These are phyloP conservation scores for Lordiphosa stackelbergi DNA, from an alignment of 1,140 invertebrate species.

Conservation along the genomic window DNA sequence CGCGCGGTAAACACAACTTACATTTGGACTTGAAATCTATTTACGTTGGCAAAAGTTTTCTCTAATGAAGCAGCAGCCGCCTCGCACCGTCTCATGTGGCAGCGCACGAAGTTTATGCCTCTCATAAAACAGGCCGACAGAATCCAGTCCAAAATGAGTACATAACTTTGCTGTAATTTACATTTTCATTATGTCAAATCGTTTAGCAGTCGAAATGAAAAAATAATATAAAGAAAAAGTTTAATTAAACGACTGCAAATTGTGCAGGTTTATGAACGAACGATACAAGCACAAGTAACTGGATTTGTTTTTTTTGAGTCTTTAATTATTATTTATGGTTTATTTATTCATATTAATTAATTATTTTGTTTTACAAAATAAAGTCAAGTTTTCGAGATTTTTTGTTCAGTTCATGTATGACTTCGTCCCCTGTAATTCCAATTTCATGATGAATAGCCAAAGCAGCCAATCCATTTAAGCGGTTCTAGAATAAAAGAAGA, in stretches of 20 bases:
- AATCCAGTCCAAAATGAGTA: slow-evolving; percentile 45
- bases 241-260: slow-evolving; percentile 57
- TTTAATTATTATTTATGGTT: too few species aligned
- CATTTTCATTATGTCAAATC: slow-evolving; percentile 62
- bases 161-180: slow-evolving; percentile 67
- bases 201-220: slow-evolving; percentile 30
- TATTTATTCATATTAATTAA: too few species aligned
- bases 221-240: slow-evolving; percentile 36
- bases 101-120: slow-evolving; percentile 50
- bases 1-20: slow-evolving; percentile 18
- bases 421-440: too few species aligned
- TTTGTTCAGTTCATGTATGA: too few species aligned
- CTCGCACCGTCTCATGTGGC: slow-evolving; percentile 50
- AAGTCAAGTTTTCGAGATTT: too few species aligned
- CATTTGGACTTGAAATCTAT: slow-evolving; percentile 51
- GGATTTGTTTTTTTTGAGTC: too few species aligned
- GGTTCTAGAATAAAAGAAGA: too few species aligned
- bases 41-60: slow-evolving; percentile 32
- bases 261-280: slow-evolving; percentile 25
- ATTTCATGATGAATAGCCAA: too few species aligned
- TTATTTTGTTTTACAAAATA: too few species aligned
- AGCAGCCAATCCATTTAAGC: too few species aligned
- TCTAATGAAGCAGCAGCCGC: slow-evolving; percentile 43
- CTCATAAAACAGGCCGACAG: slow-evolving; percentile 47
- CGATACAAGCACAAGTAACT: slow-evolving; percentile 21